Evolutionary conservation across 1,140 invertebrate genomes (phyloP).

Genomic region (Stratiolaelaps scimitus): DNA sequence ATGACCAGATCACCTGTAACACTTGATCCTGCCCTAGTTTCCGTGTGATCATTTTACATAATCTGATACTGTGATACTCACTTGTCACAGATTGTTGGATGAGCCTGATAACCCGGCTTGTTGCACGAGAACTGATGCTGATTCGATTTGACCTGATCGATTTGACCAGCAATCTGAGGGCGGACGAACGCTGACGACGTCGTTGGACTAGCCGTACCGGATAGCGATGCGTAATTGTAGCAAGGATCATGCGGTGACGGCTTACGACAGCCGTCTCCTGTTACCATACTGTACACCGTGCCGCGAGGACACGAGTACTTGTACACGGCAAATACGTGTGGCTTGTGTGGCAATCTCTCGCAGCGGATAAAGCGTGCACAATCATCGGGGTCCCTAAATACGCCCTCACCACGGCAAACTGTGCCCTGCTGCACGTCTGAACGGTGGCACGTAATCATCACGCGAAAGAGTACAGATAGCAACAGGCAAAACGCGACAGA

Average conservation of each 20-base stretch:
- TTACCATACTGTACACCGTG: slow-evolving; percentile 41
- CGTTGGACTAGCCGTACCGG: slow-evolving; percentile 38
- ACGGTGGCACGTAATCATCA: neutral
- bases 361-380: slow-evolving; percentile 33
- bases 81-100: slow-evolving; percentile 10
- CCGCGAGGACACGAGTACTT: slow-evolving; percentile 51
- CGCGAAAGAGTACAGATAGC: neutral
- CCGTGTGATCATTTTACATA: too few relatives aligned
- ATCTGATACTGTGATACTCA: neutral
- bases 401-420: slow-evolving; percentile 31
- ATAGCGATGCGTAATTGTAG: slow-evolving; percentile 37
- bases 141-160: neutral
- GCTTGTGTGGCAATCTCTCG: slow-evolving; percentile 34
- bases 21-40: too few relatives aligned
- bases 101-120: neutral
- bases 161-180: slow-evolving; percentile 31
- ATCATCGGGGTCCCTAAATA: slow-evolving; percentile 33
- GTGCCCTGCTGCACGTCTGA: neutral
- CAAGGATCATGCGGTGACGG: slow-evolving; percentile 23
- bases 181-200: slow-evolving; percentile 56
- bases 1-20: too few relatives aligned
- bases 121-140: slow-evolving; percentile 13
- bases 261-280: neutral
- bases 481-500: too few relatives aligned
- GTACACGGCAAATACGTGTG: slow-evolving; percentile 47